Percentiles rank a stretch among this genome's conserved stretches.
phyloP scores from a whole-genome alignment of 2,797 vertebrate species.

The Dermochelys coriacea region DNA sequence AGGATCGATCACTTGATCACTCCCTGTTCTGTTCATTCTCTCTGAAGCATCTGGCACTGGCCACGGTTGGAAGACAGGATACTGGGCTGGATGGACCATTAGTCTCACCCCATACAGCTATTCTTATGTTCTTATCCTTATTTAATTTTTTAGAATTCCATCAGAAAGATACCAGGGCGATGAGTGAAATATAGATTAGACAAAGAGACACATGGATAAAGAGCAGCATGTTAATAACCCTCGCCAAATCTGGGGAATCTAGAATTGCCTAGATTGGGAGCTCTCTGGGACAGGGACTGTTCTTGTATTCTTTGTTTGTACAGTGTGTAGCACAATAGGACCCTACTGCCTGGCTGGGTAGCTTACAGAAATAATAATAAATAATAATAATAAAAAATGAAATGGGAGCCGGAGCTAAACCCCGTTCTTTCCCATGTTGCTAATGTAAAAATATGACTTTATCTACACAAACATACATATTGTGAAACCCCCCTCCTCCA shows the following conservation, averaged over 20 bases:
- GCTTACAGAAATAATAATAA: neutral
- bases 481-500: neutral
- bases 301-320: neutral
- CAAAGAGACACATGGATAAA: neutral
- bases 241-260: neutral
- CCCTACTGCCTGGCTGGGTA: neutral
- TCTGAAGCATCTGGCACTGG: neutral
- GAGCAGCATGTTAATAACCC: neutral
- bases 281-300: neutral
- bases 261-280: neutral
- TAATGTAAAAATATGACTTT: neutral
- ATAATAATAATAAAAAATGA: neutral
- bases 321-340: fast-evolving
- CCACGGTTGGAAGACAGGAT: neutral
- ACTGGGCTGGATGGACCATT: neutral
- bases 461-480: neutral
- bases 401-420: fast-evolving
- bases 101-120: neutral
- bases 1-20: neutral
- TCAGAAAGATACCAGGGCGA: neutral
- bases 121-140: neutral
- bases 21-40: neutral
- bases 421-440: fast-evolving
- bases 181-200: neutral
- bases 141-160: neutral